Evolutionary conservation across 2,888 invertebrate genomes (phyloP).

Genomic region (Charanyca ferruginea): DNA sequence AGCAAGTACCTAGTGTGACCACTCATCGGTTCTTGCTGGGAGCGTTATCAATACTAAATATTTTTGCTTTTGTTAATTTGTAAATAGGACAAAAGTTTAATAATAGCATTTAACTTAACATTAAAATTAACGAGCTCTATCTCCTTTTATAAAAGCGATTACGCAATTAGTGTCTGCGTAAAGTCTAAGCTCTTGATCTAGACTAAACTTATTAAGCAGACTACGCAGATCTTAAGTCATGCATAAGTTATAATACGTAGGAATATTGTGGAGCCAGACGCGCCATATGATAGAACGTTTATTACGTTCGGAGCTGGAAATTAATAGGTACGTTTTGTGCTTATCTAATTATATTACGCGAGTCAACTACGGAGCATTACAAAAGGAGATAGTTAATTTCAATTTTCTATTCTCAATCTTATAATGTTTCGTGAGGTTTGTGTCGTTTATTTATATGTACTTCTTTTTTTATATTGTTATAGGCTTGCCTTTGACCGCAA

Average conservation of each 20-base stretch:
- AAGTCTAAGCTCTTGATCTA: constrained; percentile 41
- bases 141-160: constrained; percentile 30
- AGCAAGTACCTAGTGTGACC: too few species aligned
- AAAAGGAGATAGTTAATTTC: neutral
- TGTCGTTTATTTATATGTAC: too few species aligned
- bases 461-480: too few species aligned
- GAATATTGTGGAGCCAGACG: constrained; percentile 18
- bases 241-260: constrained; percentile 29
- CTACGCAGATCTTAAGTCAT: constrained; percentile 45
- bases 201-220: constrained; percentile 46
- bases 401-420: neutral
- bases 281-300: constrained; percentile 24
- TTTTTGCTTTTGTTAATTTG: too few species aligned
- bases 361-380: neutral
- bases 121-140: constrained; percentile 4
- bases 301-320: constrained; percentile 13
- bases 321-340: constrained; percentile 11
- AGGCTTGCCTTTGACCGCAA: too few species aligned
- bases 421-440: too few species aligned
- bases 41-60: too few species aligned
- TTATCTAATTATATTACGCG: constrained; percentile 15
- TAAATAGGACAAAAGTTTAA: too few species aligned
- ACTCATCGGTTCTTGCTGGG: too few species aligned
- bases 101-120: too few species aligned
- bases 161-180: constrained; percentile 39